phyloP scores from a whole-genome alignment of 2,113 vertebrate genomes.

The Picathartes gymnocephalus region DNA sequence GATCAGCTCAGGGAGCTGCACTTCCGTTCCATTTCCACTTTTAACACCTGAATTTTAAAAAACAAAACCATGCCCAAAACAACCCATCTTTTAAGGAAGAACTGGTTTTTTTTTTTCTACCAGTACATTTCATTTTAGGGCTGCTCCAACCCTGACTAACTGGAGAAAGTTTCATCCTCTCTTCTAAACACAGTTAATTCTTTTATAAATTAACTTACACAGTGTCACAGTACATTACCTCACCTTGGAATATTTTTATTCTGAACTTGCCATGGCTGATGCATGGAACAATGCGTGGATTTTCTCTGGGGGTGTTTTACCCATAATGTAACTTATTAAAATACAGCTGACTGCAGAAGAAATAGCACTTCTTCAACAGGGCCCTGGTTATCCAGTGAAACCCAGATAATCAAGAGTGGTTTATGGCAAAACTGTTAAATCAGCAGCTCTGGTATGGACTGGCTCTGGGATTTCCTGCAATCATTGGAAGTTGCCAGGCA shows the following conservation, averaged over 20 bases:
- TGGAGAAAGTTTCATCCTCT: background rate
- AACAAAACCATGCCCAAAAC: too few species aligned
- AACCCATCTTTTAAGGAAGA: background rate
- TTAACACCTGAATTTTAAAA: background rate
- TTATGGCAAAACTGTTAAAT: constrained; percentile 33
- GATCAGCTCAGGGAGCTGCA: background rate
- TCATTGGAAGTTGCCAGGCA: background rate
- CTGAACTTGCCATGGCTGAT: constrained; percentile 21
- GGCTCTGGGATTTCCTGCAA: background rate
- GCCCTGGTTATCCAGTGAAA: background rate
- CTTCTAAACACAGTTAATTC: constrained; percentile 40
- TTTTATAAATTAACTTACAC: constrained; percentile 48
- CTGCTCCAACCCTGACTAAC: background rate
- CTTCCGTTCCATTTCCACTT: background rate
- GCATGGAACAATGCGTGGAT: background rate
- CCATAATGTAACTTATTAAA: constrained; percentile 57
- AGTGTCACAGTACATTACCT: constrained; percentile 16
- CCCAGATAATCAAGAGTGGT: constrained; percentile 15
- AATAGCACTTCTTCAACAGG: background rate
- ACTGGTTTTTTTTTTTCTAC: background rate
- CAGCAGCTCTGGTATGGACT: background rate
- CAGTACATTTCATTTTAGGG: background rate
- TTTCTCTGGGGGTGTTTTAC: constrained; percentile 47
- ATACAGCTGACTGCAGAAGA: constrained; percentile 52
- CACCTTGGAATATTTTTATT: constrained; percentile 38